Percentiles rank a stretch among this genome's conserved stretches.
These are phyloP conservation scores for Megatriorchis doriae DNA, from an alignment of 2,113 vertebrate species.

Conservation along the genomic window DNA sequence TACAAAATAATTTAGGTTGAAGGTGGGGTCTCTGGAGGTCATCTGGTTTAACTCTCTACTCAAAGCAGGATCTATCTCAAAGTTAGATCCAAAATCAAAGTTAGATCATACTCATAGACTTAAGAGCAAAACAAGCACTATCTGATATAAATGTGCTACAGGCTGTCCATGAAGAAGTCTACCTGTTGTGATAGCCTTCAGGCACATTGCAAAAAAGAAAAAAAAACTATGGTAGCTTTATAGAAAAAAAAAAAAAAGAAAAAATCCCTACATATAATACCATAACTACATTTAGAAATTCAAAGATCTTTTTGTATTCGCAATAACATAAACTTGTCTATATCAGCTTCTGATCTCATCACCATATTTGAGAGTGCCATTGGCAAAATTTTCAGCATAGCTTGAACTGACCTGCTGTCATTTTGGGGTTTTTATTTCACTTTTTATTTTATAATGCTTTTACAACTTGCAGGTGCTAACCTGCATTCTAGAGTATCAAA, in stretches of 20 bases:
- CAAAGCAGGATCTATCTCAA: background rate
- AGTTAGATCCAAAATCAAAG: background rate
- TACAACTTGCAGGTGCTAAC: background rate
- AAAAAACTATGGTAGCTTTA: background rate
- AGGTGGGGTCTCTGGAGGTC: background rate
- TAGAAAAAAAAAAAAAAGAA: background rate
- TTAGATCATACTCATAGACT: background rate
- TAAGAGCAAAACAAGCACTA: background rate
- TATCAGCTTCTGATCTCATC: background rate
- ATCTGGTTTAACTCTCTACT: background rate
- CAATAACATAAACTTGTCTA: background rate
- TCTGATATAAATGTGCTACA: background rate
- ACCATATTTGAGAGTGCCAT: background rate
- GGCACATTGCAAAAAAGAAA: background rate
- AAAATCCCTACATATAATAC: accelerated
- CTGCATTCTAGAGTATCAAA: background rate
- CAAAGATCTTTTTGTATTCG: background rate
- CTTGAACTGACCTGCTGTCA: background rate
- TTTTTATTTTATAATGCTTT: background rate
- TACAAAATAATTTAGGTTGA: background rate
- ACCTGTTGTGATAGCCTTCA: background rate
- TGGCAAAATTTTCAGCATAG: background rate
- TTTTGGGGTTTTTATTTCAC: accelerated
- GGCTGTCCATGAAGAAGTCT: background rate
- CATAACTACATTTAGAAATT: background rate